These are phyloP conservation scores for Pan paniscus DNA, from an alignment of 2,113 vertebrate genomes.

Conservation along the genomic window DNA sequence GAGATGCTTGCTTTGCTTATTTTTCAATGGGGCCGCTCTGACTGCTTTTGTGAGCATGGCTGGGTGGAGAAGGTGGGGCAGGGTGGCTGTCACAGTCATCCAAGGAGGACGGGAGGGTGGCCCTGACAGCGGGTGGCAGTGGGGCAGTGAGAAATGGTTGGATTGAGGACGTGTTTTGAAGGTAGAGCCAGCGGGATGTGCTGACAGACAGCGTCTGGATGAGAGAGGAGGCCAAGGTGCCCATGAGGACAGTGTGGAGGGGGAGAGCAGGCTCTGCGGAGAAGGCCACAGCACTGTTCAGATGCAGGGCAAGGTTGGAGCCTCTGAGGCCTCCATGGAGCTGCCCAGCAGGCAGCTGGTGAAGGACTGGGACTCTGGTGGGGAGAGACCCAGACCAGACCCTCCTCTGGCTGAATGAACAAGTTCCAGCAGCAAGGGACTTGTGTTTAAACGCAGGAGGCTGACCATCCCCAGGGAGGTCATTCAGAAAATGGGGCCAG, in stretches of 20 bases:
- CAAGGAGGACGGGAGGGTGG: too few relatives aligned
- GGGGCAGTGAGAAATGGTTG: neutral
- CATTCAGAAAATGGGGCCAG: neutral
- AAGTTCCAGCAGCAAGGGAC: neutral
- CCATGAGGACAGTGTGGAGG: neutral
- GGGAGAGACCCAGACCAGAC: neutral
- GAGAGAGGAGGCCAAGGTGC: neutral
- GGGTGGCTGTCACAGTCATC: neutral
- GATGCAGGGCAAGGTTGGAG: accelerated
- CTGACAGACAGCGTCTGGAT: neutral
- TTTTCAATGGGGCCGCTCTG: neutral
- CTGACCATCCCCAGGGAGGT: neutral
- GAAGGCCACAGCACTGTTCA: neutral
- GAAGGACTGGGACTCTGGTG: neutral
- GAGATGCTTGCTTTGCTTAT: neutral
- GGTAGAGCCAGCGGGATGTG: neutral
- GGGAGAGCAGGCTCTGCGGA: neutral
- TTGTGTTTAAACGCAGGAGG: neutral
- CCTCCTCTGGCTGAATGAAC: neutral
- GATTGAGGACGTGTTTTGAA: neutral
- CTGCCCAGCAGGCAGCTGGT: neutral
- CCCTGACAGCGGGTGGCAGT: too few relatives aligned
- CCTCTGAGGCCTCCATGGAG: accelerated
- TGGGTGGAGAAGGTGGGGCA: neutral
- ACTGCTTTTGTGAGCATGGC: neutral